These are phyloP conservation scores for Eudorcas thomsonii DNA, from an alignment of 2,113 vertebrate species.

Conservation along the genomic window DNA sequence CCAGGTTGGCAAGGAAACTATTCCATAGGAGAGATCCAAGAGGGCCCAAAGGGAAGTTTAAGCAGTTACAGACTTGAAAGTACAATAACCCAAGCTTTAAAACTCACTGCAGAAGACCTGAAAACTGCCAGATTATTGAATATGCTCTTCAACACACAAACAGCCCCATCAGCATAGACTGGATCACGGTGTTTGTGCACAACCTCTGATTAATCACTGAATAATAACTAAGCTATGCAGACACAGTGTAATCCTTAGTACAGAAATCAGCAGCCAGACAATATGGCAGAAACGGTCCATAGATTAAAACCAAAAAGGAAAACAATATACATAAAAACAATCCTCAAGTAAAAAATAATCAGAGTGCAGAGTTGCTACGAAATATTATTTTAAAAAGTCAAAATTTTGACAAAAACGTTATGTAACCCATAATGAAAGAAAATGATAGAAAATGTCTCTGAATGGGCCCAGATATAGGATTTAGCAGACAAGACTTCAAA, in stretches of 20 bases:
- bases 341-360: background rate
- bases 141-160: background rate
- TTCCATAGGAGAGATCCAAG: background rate
- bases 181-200: background rate
- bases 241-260: background rate
- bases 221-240: background rate
- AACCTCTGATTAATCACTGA: background rate
- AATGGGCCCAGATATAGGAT: background rate
- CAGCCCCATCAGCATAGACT: background rate
- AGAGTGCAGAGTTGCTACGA: background rate
- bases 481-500: conserved; percentile 20
- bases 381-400: background rate
- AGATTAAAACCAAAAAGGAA: background rate
- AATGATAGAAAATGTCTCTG: background rate
- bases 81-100: background rate
- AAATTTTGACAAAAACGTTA: background rate
- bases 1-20: background rate
- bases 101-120: background rate
- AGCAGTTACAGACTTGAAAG: background rate
- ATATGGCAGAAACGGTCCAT: background rate
- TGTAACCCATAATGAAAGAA: background rate
- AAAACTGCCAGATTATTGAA: background rate
- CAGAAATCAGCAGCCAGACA: background rate
- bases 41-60: background rate
- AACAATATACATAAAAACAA: background rate